Conservation (phyloP, 2,888 invertebrate species). For the Mesodorylaimus sp. region DNA sequence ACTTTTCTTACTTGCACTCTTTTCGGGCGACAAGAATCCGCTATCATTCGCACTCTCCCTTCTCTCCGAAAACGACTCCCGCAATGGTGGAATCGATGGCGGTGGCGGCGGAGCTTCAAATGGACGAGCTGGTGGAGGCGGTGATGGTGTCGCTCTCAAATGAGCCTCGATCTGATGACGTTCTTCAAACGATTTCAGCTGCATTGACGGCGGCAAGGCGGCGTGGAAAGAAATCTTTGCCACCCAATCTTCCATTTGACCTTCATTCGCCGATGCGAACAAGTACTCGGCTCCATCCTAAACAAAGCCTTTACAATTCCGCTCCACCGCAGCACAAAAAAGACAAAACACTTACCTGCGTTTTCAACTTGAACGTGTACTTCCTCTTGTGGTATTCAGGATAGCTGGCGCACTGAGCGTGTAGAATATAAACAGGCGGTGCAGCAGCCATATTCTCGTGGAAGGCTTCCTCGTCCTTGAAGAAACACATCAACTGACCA, state of each 20-base stretch:
- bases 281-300: conserved; percentile 82
- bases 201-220: conserved; percentile 64
- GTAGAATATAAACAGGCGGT: conserved; percentile 36
- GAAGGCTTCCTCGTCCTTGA: conserved; percentile 66
- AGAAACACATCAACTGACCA: conserved; percentile 90
- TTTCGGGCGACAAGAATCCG: conserved; percentile 5
- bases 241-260: conserved; percentile 37
- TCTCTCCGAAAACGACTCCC: not conserved
- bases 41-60: not conserved
- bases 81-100: not conserved
- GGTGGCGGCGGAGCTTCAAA: not conserved
- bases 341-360: too few species aligned
- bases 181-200: conserved; percentile 57
- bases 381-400: conserved; percentile 87
- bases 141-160: too few species aligned
- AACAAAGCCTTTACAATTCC: conserved; percentile 35
- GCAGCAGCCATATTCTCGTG: conserved; percentile 48
- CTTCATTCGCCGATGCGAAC: conserved; percentile 54
- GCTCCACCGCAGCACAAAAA: not conserved
- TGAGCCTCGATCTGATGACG: too few species aligned
- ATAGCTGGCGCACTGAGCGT: conserved; percentile 64
- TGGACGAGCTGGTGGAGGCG: too few species aligned
- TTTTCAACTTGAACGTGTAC: conserved; percentile 49
- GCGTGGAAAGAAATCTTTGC: conserved; percentile 77
- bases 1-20: too few species aligned